Evolutionary conservation across 23 tunicate genomes (phyloP).

Genomic region (Ascidia mentula): DNA sequence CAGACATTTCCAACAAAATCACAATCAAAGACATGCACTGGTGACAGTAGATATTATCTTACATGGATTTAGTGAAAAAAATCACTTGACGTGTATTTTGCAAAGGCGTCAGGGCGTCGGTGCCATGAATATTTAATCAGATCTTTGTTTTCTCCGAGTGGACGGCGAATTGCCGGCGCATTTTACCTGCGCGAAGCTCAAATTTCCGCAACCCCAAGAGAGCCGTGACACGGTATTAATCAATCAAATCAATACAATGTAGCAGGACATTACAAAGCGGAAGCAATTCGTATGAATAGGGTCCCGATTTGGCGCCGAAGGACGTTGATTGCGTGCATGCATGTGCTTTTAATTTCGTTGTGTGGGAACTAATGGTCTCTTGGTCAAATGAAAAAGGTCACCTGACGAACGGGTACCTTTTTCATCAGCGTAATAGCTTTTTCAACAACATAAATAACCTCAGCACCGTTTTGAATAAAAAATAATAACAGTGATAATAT

Average conservation of each 20-base stretch:
- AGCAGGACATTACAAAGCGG: background rate
- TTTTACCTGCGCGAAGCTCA: background rate
- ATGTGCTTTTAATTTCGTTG: background rate
- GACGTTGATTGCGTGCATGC: background rate
- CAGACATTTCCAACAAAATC: too few relatives aligned
- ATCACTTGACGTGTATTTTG: background rate
- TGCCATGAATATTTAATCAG: background rate
- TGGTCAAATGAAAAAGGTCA: conserved; percentile 6
- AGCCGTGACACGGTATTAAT: background rate
- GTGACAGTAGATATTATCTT: too few relatives aligned
- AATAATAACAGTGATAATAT: too few relatives aligned
- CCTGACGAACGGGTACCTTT: background rate
- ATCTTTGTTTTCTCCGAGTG: too few relatives aligned
- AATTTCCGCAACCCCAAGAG: background rate
- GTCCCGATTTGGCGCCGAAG: background rate
- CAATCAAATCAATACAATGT: background rate
- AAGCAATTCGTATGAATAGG: too few relatives aligned
- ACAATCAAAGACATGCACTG: too few relatives aligned
- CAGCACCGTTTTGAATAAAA: too few relatives aligned
- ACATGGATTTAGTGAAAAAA: too few relatives aligned
- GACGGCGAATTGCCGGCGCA: too few relatives aligned
- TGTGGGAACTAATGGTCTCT: background rate
- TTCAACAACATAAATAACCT: too few relatives aligned
- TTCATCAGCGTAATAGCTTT: too few relatives aligned
- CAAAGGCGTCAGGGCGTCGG: background rate